These are phyloP conservation scores for Protonemura montana DNA, from an alignment of 2,888 invertebrate species.

Conservation along the genomic window DNA sequence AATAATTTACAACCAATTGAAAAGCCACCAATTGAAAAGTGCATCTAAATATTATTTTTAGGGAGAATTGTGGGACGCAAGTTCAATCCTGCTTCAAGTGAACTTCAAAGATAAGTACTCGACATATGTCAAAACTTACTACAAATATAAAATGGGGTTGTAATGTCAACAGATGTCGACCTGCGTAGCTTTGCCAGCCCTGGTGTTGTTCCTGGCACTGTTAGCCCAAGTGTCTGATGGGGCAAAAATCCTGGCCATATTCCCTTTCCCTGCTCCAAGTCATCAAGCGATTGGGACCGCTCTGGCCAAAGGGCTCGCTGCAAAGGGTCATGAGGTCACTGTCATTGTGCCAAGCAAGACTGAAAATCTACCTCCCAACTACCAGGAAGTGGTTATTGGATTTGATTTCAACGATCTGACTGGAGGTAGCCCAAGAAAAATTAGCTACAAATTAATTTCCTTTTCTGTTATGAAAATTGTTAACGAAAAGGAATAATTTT, in stretches of 20 bases:
- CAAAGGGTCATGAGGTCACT: constrained; percentile 60
- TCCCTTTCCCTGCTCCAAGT: constrained; percentile 60
- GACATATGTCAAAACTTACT: too few species aligned
- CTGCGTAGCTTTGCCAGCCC: neutral
- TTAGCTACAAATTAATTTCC: too few species aligned
- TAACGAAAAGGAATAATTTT: too few species aligned
- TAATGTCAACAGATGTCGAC: neutral
- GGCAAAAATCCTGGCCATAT: constrained; percentile 58
- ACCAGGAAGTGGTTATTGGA: neutral
- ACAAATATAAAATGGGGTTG: too few species aligned
- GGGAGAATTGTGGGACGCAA: too few species aligned
- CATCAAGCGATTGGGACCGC: constrained; percentile 61
- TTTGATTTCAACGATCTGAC: neutral
- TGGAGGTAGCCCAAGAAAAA: neutral
- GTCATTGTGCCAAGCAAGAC: neutral
- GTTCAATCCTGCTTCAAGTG: too few species aligned
- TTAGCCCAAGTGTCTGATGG: neutral
- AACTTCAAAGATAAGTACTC: too few species aligned
- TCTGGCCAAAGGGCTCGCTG: constrained; percentile 59
- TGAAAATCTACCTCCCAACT: neutral
- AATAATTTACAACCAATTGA: too few species aligned
- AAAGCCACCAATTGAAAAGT: too few species aligned
- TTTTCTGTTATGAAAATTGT: too few species aligned
- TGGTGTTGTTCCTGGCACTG: neutral
- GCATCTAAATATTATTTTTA: too few species aligned